These are phyloP conservation scores for Drosophila athabasca DNA, from an alignment of 1,140 invertebrate genomes.

Conservation along the genomic window DNA sequence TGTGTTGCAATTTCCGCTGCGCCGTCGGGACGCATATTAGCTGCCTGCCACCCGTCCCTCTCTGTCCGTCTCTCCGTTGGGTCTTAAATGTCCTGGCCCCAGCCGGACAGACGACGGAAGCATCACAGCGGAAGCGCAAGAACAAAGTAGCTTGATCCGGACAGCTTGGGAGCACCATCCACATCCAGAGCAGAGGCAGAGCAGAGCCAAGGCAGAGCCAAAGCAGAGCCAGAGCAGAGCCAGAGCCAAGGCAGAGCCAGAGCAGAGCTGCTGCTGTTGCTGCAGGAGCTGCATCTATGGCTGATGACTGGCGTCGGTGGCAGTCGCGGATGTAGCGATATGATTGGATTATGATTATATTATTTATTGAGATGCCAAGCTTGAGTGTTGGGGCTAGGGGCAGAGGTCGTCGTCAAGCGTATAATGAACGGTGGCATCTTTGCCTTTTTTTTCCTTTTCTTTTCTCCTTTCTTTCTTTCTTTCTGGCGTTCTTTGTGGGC, in stretches of 20 bases:
- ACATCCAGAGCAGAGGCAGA: too few species aligned
- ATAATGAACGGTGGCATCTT: constrained; percentile 41
- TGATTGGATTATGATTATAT: constrained; percentile 82
- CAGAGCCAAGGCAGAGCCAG: too few species aligned
- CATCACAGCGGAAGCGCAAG: constrained; percentile 45
- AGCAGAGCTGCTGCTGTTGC: not conserved
- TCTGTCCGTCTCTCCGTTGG: not conserved
- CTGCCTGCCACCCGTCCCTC: constrained; percentile 38
- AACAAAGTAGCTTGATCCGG: constrained; percentile 51
- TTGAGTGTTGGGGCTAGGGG: constrained; percentile 35
- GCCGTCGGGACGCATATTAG: constrained; percentile 67
- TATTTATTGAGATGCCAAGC: constrained; percentile 69
- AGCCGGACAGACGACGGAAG: constrained; percentile 37
- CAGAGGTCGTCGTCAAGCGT: constrained; percentile 3
- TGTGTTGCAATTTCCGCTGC: constrained; percentile 74
- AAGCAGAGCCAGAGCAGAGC: too few species aligned
- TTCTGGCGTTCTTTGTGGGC: too few species aligned
- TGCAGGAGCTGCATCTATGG: constrained; percentile 24
- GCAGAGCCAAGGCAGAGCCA: too few species aligned
- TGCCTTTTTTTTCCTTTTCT: constrained; percentile 15
- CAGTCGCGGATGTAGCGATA: constrained; percentile 75
- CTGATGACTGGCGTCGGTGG: constrained; percentile 52
- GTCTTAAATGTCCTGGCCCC: constrained; percentile 2
- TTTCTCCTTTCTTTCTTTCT: constrained; percentile 15
- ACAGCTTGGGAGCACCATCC: constrained; percentile 23